Evolutionary conservation across 2,113 vertebrate species (phyloP).

Genomic region (Egretta garzetta): DNA sequence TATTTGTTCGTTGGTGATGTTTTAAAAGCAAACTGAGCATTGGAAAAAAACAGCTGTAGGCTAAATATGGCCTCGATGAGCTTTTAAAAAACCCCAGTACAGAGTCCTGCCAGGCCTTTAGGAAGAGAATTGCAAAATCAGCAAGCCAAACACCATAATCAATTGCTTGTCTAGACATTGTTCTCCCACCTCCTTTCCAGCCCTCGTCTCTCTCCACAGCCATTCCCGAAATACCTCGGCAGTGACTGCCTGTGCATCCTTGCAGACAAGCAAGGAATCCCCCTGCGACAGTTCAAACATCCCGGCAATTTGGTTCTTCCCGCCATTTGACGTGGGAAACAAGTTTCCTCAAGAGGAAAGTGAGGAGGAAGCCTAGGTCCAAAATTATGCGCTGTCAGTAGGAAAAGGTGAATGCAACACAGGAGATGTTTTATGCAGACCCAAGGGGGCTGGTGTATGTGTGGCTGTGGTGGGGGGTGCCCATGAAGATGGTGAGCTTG

Average conservation of each 20-base stretch:
- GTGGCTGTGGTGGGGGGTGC: neutral
- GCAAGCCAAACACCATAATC: neutral
- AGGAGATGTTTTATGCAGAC: neutral
- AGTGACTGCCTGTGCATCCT: neutral
- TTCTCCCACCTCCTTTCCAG: neutral
- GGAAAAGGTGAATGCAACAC: neutral
- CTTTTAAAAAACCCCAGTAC: neutral
- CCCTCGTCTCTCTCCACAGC: neutral
- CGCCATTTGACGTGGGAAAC: neutral
- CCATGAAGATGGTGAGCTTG: neutral
- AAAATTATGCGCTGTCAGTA: rapidly evolving
- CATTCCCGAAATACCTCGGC: neutral
- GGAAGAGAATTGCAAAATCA: neutral
- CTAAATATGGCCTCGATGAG: neutral
- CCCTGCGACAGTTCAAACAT: neutral
- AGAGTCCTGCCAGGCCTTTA: neutral
- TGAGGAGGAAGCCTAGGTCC: rapidly evolving
- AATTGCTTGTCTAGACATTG: neutral
- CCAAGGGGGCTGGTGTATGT: rapidly evolving
- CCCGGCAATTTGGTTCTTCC: rapidly evolving
- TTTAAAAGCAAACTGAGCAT: neutral
- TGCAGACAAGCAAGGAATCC: neutral
- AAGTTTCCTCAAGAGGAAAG: neutral
- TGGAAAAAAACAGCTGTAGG: neutral
- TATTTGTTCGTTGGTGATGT: neutral